Percentiles rank a stretch among this genome's conserved stretches.
phyloP scores from a whole-genome alignment of 2,113 vertebrate genomes.

The Lathamus discolor region DNA sequence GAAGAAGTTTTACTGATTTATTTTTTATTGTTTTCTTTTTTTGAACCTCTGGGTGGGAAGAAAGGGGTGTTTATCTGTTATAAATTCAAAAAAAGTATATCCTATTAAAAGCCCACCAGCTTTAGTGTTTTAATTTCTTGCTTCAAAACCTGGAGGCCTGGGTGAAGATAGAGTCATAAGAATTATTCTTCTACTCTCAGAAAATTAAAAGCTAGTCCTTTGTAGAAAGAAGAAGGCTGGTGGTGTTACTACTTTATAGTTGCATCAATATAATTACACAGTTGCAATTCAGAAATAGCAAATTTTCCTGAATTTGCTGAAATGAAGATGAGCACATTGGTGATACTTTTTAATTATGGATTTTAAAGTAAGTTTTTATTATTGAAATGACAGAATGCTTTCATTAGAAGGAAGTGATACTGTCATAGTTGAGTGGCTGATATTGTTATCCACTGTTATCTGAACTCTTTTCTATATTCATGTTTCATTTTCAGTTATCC shows the following conservation, averaged over 20 bases:
- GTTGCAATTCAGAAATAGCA: background rate
- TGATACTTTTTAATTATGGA: background rate
- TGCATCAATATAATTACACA: background rate
- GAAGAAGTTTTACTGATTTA: background rate
- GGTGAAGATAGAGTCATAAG: background rate
- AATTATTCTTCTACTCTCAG: background rate
- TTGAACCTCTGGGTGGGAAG: too few relatives aligned
- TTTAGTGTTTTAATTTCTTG: background rate
- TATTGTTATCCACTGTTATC: background rate
- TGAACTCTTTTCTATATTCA: background rate
- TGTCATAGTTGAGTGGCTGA: background rate
- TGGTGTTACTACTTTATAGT: background rate
- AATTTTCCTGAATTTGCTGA: background rate
- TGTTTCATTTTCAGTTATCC: background rate
- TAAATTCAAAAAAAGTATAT: background rate
- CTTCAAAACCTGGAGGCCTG: background rate
- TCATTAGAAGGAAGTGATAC: background rate
- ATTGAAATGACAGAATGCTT: background rate
- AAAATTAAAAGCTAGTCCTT: background rate
- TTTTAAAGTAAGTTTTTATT: background rate
- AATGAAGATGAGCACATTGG: background rate
- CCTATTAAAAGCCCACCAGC: background rate
- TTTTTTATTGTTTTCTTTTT: background rate
- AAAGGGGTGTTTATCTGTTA: too few relatives aligned
- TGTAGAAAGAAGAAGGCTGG: background rate